Conservation (phyloP, 2,113 vertebrate genomes). For the Tretioscincus oriximinensis region DNA sequence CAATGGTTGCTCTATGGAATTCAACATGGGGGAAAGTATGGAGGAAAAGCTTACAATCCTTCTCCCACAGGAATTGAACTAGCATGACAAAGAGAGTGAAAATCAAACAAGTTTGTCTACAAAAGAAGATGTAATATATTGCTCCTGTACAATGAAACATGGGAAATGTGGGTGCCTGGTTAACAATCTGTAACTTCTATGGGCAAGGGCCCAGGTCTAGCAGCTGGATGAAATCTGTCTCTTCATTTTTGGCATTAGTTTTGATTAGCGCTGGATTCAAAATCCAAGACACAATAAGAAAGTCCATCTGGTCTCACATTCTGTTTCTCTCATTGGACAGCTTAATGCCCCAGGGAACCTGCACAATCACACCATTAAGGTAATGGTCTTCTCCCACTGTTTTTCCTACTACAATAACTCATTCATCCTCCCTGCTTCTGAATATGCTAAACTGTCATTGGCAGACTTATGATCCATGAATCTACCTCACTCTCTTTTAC, state of each 20-base stretch:
- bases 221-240: neutral
- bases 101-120: neutral
- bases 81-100: neutral
- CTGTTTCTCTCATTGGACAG: neutral
- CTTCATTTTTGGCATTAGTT: neutral
- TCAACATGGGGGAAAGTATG: conserved; percentile 28
- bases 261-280: neutral
- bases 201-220: neutral
- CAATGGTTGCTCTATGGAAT: conserved; percentile 44
- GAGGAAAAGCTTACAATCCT: conserved; percentile 39
- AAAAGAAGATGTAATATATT: neutral
- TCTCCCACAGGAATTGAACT: conserved; percentile 24
- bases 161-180: neutral
- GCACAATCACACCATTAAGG: neutral
- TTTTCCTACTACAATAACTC: neutral
- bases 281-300: neutral
- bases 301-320: neutral
- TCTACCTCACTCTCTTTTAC: neutral
- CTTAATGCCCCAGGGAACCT: neutral
- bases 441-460: neutral
- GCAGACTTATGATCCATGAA: neutral
- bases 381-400: neutral
- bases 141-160: neutral
- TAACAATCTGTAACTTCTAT: neutral
- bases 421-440: neutral